phyloP scores from a whole-genome alignment of 2,888 invertebrate species.

The Trimorus sp. region DNA sequence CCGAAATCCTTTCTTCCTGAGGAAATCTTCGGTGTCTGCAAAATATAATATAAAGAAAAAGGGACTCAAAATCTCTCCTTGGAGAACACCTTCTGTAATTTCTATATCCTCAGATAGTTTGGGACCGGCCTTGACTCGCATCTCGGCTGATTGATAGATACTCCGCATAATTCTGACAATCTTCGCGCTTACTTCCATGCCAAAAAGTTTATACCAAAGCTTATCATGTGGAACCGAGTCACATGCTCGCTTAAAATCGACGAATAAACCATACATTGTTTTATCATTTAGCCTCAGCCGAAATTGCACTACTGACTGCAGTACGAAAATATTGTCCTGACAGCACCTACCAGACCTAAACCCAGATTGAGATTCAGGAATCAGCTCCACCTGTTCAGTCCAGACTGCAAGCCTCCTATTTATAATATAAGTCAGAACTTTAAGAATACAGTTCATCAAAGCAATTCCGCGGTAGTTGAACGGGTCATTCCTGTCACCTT shows the following conservation, averaged over 20 bases:
- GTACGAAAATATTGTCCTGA: background rate
- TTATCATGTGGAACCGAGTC: background rate
- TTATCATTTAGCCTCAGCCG: background rate
- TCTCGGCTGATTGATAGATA: background rate
- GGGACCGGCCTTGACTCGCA: background rate
- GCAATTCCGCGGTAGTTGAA: background rate
- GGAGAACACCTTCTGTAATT: too few species aligned
- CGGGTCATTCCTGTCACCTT: background rate
- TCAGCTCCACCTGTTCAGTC: background rate
- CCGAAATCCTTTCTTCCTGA: too few species aligned
- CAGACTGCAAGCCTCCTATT: background rate
- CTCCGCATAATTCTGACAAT: background rate
- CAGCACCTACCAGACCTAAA: background rate
- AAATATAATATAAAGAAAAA: too few species aligned
- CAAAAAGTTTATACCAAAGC: background rate
- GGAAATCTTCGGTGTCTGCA: too few species aligned
- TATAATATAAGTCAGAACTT: background rate
- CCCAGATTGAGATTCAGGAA: background rate
- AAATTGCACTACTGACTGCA: background rate
- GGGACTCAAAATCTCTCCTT: too few species aligned
- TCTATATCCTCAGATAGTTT: too few species aligned
- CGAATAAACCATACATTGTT: background rate
- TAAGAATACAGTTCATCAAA: background rate
- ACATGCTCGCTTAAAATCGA: conserved; percentile 20
- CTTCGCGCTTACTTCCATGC: background rate